Percentiles rank a stretch among this genome's conserved stretches.
Conservation (phyloP, 1,140 invertebrate genomes). For the Apis cerana region DNA sequence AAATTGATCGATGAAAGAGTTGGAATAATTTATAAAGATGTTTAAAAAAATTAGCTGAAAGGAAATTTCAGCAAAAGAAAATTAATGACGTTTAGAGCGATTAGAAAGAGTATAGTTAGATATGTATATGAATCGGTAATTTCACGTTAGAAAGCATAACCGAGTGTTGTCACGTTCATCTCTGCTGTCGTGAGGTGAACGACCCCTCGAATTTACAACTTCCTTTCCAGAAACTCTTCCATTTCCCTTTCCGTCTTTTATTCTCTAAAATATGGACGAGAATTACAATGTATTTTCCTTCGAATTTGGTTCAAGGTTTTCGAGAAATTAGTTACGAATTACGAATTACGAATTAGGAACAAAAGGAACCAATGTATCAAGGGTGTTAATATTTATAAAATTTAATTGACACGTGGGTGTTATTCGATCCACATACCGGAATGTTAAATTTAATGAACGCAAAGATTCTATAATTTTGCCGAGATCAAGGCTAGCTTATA, state of each 20-base stretch:
- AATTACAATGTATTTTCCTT: slow-evolving; percentile 7
- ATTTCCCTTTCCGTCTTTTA: slow-evolving; percentile 9
- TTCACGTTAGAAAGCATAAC: background rate
- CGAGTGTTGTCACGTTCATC: slow-evolving; percentile 12
- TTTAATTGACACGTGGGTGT: slow-evolving; percentile 40
- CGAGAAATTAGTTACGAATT: background rate
- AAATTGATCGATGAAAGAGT: background rate
- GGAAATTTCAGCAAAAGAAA: too few relatives aligned
- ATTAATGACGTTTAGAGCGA: too few relatives aligned
- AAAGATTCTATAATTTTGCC: slow-evolving; percentile 26
- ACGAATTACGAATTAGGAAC: background rate
- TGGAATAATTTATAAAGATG: background rate
- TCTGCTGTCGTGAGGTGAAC: background rate
- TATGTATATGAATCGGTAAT: background rate
- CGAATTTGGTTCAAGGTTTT: background rate
- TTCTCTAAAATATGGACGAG: background rate
- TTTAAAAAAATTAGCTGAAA: background rate
- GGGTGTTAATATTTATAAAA: slow-evolving; percentile 31
- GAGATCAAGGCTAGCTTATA: background rate
- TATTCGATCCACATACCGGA: slow-evolving; percentile 10
- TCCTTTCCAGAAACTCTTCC: slow-evolving; percentile 36
- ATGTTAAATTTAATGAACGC: slow-evolving; percentile 42
- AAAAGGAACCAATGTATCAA: background rate
- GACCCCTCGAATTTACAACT: slow-evolving; percentile 46
- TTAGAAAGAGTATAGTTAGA: too few relatives aligned